Percentiles rank a stretch among this genome's conserved stretches.
phyloP scores from a whole-genome alignment of 2,113 vertebrate genomes.

The Damaliscus lunatus region DNA sequence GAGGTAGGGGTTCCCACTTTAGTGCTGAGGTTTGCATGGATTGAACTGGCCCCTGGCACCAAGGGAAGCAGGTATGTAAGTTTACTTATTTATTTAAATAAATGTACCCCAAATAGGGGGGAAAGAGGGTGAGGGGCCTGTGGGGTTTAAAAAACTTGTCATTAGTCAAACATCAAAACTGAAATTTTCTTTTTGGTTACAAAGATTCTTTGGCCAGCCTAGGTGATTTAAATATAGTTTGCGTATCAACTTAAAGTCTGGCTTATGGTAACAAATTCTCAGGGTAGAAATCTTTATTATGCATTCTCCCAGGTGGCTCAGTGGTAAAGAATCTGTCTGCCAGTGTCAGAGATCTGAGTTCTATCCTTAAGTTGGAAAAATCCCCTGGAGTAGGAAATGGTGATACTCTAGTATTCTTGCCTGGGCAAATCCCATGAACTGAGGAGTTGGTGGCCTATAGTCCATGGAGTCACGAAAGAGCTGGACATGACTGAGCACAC shows the following conservation, averaged over 20 bases:
- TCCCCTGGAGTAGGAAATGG: not conserved
- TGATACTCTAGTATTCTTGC: not conserved
- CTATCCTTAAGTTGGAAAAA: not conserved
- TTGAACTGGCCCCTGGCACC: not conserved
- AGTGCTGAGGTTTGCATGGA: not conserved
- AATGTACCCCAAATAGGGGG: not conserved
- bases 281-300: not conserved
- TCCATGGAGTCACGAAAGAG: not conserved
- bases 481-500: not conserved
- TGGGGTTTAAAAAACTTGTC: not conserved
- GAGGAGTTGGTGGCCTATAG: not conserved
- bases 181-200: not conserved
- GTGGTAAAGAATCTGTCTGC: not conserved
- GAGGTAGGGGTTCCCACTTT: not conserved
- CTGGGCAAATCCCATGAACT: not conserved
- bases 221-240: not conserved
- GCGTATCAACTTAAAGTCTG: not conserved
- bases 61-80: not conserved
- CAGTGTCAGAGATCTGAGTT: not conserved
- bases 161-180: not conserved
- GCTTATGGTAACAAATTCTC: not conserved
- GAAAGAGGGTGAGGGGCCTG: accelerated
- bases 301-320: not conserved
- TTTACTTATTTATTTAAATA: not conserved
- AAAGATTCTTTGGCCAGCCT: not conserved